Evolutionary conservation across 2,797 vertebrate species (phyloP).

Genomic region (Bovichtus variegatus): DNA sequence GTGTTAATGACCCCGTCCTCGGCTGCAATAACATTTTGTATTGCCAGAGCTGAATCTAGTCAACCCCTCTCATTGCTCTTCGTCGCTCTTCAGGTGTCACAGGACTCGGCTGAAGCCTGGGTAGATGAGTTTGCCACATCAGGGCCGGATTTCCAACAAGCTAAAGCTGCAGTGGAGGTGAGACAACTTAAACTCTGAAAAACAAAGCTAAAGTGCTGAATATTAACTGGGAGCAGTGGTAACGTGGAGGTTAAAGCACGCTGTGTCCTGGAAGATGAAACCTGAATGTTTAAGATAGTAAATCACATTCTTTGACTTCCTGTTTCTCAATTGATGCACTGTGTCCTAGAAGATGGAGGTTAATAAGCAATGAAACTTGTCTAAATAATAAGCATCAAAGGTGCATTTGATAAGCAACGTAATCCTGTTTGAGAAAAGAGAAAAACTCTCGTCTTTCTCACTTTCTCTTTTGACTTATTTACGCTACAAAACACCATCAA

Average conservation of each 20-base stretch:
- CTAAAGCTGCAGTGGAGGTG: constrained; percentile 98
- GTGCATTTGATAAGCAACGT: constrained; percentile 23
- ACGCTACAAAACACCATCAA: constrained; percentile 6
- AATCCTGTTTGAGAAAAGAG: too few species aligned
- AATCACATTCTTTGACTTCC: too few species aligned
- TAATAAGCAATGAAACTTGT: too few species aligned
- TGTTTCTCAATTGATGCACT: too few species aligned
- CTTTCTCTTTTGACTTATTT: not conserved
- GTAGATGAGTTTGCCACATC: constrained; percentile 93
- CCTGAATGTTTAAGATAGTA: too few species aligned
- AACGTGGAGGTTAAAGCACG: not conserved
- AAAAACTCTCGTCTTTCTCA: too few species aligned
- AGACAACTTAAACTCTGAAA: constrained; percentile 50
- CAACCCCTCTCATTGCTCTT: constrained; percentile 41
- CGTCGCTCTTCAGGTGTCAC: constrained; percentile 85
- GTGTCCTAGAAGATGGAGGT: too few species aligned
- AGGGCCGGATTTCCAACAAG: constrained; percentile 94
- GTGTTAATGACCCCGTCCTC: constrained; percentile 37
- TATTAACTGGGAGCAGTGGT: not conserved
- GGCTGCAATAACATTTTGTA: constrained; percentile 12
- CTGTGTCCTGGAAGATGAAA: not conserved
- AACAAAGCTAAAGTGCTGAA: not conserved
- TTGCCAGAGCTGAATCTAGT: constrained; percentile 16
- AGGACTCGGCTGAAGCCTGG: constrained; percentile 96
- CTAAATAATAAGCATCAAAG: too few species aligned